Base-by-base conservation (phyloP, 2,797 vertebrate species). In the Sarcoramphus papa region DNA sequence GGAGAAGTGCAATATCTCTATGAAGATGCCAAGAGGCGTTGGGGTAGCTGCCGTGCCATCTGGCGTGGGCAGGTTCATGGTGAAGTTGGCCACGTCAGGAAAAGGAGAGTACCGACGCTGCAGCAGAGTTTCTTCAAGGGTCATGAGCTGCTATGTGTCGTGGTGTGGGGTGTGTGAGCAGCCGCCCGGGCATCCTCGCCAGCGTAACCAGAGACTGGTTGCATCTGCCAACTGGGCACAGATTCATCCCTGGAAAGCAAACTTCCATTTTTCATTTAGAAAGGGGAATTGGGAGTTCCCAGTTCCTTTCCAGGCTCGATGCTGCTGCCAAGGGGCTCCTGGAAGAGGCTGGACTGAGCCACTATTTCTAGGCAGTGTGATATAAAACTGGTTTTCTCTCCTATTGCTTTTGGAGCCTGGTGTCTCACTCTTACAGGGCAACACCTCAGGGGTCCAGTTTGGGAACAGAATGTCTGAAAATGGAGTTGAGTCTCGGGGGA, bases 91-190 rank as follows among this genome's bases (percentile, higher is more conserved):
- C 5, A 2, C 1, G 20, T 12, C 0, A 0, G 24, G 63, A 35
- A 23, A 25, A 65, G 37, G 41, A 81, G 54, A 28, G 12, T 11
- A 5, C 28, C 0, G 0, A 1, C 54, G 30, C 70, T 45, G 20
- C 67, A 50, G 25, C 10, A 14, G 31, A 14, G 31, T 12, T 73
- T 40, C 50, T 57, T 40, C 37, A 23, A 50, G 33, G 31, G 11
- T 23, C 1, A 0, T 1, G 12, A 30, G 53, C 11, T 6, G 1
- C 35, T 8, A 4, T 0, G 0, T 3, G 25, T 5, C 1, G 1
- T 5, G 35, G 40, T 14, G 18, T 6, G 4, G 41, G 28, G 23
- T 48, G 37, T 22, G 23, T 2, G 8, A 48, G 69, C 54, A 30
- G 31, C n/a, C 2, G 4, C 9, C 28, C 24, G 48, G 33, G 65